phyloP scores from a whole-genome alignment of 1,140 invertebrate species.

The Trachelipus rathkii region DNA sequence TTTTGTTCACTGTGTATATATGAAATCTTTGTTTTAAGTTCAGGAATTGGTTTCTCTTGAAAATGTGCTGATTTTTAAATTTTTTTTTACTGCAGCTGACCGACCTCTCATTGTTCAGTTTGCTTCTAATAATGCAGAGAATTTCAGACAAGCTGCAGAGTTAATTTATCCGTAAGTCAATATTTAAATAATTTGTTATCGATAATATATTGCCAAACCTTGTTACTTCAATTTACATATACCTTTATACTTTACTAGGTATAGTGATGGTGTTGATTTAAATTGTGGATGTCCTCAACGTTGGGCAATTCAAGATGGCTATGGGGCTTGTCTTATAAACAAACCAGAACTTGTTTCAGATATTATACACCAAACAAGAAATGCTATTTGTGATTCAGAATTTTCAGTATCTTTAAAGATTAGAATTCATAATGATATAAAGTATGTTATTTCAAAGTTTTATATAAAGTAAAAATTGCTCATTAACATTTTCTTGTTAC shows the following conservation, averaged over 20 bases:
- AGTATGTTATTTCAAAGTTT: too few species aligned
- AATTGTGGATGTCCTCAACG: constrained; percentile 96
- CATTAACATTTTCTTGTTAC: too few species aligned
- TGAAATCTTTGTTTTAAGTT: too few species aligned
- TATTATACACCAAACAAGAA: constrained; percentile 70
- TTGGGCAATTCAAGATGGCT: constrained; percentile 88
- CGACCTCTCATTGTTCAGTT: constrained; percentile 87
- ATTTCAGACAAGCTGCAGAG: constrained; percentile 79
- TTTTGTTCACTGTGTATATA: too few species aligned
- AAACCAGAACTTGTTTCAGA: constrained; percentile 79
- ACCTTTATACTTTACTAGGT: constrained; percentile 54
- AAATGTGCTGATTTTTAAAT: not conserved
- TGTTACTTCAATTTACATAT: constrained; percentile 14
- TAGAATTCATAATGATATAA: constrained; percentile 60
- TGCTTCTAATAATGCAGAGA: constrained; percentile 76
- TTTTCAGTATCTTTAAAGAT: constrained; percentile 92
- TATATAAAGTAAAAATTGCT: too few species aligned
- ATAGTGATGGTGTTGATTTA: constrained; percentile 82
- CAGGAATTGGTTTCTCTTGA: not conserved
- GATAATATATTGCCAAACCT: too few species aligned
- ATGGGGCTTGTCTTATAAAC: constrained; percentile 76
- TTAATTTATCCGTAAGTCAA: constrained; percentile 69
- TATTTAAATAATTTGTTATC: not conserved
- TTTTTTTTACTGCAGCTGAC: constrained; percentile 58
- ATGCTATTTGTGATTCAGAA: constrained; percentile 61